These are phyloP conservation scores for Canis aureus DNA, from an alignment of 2,113 vertebrate species.

Conservation along the genomic window DNA sequence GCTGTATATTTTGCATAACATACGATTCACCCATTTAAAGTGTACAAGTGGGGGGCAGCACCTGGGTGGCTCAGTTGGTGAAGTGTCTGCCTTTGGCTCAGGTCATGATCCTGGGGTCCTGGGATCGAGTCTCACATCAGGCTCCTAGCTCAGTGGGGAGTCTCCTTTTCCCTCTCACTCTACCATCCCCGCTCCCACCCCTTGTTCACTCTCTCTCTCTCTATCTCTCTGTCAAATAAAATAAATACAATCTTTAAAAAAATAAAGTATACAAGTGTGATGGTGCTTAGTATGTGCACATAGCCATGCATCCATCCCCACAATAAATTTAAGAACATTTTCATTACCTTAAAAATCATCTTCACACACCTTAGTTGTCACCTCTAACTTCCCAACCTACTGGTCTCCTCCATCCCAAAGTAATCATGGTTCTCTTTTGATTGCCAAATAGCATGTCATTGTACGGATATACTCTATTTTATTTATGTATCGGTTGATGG, in stretches of 20 bases:
- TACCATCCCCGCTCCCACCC: too few species aligned
- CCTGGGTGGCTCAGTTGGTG: too few species aligned
- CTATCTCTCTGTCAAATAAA: too few species aligned
- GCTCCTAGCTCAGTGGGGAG: too few species aligned
- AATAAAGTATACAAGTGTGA: not conserved
- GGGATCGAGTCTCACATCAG: too few species aligned
- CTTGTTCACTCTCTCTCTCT: too few species aligned
- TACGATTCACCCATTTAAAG: not conserved
- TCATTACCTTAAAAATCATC: not conserved
- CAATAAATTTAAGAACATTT: not conserved
- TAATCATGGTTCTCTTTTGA: not conserved
- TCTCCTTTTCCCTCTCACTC: too few species aligned
- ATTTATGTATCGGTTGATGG: not conserved
- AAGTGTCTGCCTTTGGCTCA: too few species aligned
- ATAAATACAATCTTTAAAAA: too few species aligned
- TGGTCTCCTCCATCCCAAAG: not conserved
- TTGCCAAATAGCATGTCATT: not conserved
- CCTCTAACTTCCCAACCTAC: not conserved
- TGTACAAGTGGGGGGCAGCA: not conserved
- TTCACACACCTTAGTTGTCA: not conserved
- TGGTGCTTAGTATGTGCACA: not conserved
- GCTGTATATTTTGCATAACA: not conserved
- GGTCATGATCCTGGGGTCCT: too few species aligned
- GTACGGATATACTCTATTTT: not conserved
- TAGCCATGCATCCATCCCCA: not conserved